These are phyloP conservation scores for Thomomys bottae DNA, from an alignment of 2,113 vertebrate species.

Conservation along the genomic window DNA sequence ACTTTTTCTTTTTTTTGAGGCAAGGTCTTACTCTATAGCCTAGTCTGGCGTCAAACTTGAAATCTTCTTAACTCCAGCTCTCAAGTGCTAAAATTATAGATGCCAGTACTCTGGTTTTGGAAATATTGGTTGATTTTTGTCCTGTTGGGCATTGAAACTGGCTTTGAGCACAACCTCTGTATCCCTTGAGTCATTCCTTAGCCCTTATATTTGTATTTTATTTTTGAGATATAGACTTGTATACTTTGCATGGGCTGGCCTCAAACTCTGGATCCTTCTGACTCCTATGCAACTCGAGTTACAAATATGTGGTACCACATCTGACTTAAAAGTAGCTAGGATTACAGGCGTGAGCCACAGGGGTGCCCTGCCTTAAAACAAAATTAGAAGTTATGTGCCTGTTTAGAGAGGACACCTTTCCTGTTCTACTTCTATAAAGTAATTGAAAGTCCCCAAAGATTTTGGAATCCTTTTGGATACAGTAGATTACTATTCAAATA, in stretches of 20 bases:
- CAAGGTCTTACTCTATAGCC: background rate
- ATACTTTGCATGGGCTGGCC: too few relatives aligned
- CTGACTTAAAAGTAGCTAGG: background rate
- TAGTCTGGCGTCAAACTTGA: background rate
- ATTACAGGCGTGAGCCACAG: too few relatives aligned
- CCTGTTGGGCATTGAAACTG: too few relatives aligned
- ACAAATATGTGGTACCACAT: background rate
- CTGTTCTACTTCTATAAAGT: background rate
- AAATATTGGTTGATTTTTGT: background rate
- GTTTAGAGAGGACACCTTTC: constrained; percentile 6
- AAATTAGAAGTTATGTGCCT: background rate
- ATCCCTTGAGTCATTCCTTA: too few relatives aligned
- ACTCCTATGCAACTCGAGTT: background rate
- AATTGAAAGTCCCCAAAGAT: background rate
- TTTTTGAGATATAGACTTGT: too few relatives aligned
- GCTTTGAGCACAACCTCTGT: too few relatives aligned
- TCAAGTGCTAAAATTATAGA: background rate
- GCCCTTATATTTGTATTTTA: too few relatives aligned
- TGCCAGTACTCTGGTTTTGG: background rate
- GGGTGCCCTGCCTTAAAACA: too few relatives aligned
- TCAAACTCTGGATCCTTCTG: too few relatives aligned
- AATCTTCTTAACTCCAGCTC: background rate
- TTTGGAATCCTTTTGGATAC: background rate
- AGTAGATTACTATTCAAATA: background rate
- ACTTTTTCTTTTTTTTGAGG: background rate